These are phyloP conservation scores for Nomada flava DNA, from an alignment of 2,888 invertebrate genomes.

Conservation along the genomic window DNA sequence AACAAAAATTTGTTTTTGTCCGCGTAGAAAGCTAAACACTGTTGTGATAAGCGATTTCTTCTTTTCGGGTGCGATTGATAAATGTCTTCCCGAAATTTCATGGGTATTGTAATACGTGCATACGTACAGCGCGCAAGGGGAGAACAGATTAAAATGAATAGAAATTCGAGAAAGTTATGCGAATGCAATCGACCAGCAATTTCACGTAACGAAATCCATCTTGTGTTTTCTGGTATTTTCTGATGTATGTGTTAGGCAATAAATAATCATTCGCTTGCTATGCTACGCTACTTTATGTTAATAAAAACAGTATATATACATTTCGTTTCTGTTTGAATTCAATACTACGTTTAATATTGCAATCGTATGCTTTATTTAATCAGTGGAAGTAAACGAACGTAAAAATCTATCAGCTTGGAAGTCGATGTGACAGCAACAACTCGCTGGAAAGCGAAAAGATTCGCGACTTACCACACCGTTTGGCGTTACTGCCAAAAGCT, in stretches of 20 bases:
- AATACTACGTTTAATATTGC: not conserved
- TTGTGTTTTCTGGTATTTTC: too few relatives aligned
- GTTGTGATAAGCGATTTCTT: not conserved
- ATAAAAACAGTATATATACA: not conserved
- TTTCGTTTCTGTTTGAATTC: not conserved
- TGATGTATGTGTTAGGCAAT: not conserved
- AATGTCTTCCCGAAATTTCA: not conserved
- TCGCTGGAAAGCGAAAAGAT: slow-evolving; percentile 89
- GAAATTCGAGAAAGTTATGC: too few relatives aligned
- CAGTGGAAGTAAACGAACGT: not conserved
- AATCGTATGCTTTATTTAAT: not conserved
- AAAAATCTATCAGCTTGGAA: slow-evolving; percentile 37
- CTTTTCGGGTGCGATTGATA: not conserved
- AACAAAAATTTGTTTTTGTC: not conserved
- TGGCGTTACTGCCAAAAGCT: slow-evolving; percentile 85
- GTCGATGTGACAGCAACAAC: slow-evolving; percentile 88
- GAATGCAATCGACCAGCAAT: too few relatives aligned
- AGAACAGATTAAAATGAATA: not conserved
- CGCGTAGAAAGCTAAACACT: slow-evolving; percentile 7
- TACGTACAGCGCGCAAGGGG: not conserved
- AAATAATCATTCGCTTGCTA: not conserved
- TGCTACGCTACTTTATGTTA: not conserved
- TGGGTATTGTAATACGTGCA: too few relatives aligned
- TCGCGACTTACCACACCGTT: slow-evolving; percentile 84
- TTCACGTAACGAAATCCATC: too few relatives aligned